phyloP scores from a whole-genome alignment of 2,888 invertebrate species.

The Endotricha flammealis region DNA sequence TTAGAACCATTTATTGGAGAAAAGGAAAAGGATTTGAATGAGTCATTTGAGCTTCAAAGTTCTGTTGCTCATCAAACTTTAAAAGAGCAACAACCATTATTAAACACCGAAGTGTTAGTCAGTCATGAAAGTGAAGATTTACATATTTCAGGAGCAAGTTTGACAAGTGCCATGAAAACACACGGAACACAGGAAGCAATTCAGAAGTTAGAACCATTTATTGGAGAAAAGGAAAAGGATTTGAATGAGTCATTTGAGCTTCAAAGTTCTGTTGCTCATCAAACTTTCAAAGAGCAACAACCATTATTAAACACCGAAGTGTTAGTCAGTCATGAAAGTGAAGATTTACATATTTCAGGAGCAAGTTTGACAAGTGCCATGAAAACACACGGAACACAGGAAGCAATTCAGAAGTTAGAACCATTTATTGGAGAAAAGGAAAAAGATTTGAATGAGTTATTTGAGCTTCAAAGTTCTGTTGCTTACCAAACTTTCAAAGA shows the following conservation, averaged over 20 bases:
- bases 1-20: conserved; percentile 29
- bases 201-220: conserved; percentile 32
- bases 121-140: too few species aligned
- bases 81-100: too few species aligned
- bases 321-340: conserved; percentile 55
- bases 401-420: conserved; percentile 39
- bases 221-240: conserved; percentile 61
- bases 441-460: too few species aligned
- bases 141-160: too few species aligned
- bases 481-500: too few species aligned
- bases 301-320: conserved; percentile 60
- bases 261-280: conserved; percentile 34
- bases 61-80: too few species aligned
- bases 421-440: conserved; percentile 31
- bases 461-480: too few species aligned
- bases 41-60: too few species aligned
- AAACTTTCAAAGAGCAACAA: conserved; percentile 50
- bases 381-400: conserved; percentile 37
- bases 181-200: conserved; percentile 33
- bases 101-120: too few species aligned
- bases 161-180: conserved; percentile 24
- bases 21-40: conserved; percentile 26
- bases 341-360: conserved; percentile 41
- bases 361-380: conserved; percentile 26
- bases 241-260: conserved; percentile 30